Evolutionary conservation across 2,113 vertebrate species (phyloP).

Genomic region (Dromaius novaehollandiae): DNA sequence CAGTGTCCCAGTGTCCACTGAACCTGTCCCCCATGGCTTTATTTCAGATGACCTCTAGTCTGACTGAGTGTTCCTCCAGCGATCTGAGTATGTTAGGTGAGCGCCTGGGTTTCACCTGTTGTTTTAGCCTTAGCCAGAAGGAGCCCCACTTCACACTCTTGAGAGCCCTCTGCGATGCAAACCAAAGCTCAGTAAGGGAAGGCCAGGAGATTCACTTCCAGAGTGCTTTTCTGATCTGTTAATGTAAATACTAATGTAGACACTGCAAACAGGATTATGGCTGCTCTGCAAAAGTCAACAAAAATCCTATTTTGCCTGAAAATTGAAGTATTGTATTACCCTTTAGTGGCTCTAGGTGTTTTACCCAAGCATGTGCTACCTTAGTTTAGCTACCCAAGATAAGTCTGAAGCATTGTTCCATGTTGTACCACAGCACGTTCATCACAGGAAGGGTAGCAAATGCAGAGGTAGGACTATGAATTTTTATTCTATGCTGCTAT

Average conservation of each 20-base stretch:
- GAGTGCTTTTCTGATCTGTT: neutral
- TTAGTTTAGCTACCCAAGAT: neutral
- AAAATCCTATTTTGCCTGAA: neutral
- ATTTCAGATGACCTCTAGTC: neutral
- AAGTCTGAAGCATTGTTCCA: neutral
- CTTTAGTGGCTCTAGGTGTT: neutral
- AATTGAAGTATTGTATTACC: neutral
- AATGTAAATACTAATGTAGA: neutral
- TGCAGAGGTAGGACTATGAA: neutral
- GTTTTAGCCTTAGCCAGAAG: neutral
- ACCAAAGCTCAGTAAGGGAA: neutral
- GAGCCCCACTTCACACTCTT: neutral
- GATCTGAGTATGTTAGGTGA: neutral
- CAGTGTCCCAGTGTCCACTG: accelerated
- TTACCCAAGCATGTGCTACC: neutral
- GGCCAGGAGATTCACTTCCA: neutral
- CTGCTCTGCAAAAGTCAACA: neutral
- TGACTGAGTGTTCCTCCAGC: neutral
- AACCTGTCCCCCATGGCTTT: neutral
- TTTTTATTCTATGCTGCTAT: neutral
- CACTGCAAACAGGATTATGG: neutral
- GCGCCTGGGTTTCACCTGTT: neutral
- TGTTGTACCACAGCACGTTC: neutral
- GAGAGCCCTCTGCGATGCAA: neutral
- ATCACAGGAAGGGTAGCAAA: neutral